Evolutionary conservation across 2,888 invertebrate genomes (phyloP).

Genomic region (Pteria penguin): DNA sequence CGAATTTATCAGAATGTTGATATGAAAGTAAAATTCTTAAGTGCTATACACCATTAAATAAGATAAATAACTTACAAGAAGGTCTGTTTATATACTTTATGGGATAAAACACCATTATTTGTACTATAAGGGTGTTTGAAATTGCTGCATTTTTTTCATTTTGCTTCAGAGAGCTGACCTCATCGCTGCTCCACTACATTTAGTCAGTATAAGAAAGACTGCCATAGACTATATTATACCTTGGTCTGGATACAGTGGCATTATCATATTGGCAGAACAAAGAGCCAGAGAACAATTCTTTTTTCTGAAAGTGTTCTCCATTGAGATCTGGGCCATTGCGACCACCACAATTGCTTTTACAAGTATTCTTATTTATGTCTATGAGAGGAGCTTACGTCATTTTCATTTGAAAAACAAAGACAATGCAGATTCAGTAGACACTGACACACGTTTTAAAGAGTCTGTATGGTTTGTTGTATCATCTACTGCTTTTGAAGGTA

Average conservation of each 20-base stretch:
- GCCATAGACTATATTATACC: background rate
- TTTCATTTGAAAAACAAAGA: background rate
- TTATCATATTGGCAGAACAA: background rate
- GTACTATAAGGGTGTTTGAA: background rate
- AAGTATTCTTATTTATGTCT: background rate
- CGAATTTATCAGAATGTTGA: too few relatives aligned
- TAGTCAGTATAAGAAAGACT: background rate
- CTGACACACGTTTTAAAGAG: background rate
- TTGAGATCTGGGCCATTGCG: background rate
- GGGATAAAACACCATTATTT: background rate
- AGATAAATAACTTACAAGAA: too few relatives aligned
- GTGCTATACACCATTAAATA: too few relatives aligned
- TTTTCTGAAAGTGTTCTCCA: background rate
- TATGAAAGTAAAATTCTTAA: too few relatives aligned
- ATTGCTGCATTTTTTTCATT: background rate
- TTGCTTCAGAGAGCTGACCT: background rate
- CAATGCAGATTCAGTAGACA: background rate
- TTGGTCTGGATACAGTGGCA: background rate
- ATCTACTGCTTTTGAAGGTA: background rate
- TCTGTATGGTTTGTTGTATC: background rate
- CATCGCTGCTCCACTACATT: background rate
- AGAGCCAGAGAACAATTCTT: background rate
- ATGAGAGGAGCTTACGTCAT: background rate
- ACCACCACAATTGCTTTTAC: background rate
- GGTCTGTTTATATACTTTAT: too few relatives aligned